Evolutionary conservation across 2,888 invertebrate genomes (phyloP), one percentile per base, ranked within the genome.

Genomic region (Anoplius nigerrimus): DNA sequence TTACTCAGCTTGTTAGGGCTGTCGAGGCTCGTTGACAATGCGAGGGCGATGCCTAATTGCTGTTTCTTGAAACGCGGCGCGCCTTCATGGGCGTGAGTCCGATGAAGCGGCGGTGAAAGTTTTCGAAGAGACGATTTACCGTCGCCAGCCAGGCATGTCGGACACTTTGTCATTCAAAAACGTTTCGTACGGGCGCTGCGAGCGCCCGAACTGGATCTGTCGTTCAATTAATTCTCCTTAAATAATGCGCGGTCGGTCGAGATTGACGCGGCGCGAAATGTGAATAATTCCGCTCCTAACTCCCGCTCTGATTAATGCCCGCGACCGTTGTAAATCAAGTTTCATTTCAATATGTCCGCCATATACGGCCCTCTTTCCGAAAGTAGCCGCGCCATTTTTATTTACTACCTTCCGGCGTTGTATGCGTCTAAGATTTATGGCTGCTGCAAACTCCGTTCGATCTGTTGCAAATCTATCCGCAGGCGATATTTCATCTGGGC

Each of bases 401-500:
- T 74, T 76, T 76, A 76, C 71, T 70, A 51, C 57, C 56, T 60
- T 60, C 55, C 66, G 69, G 66, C 67, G 57, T 57, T 66, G 66
- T 61, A 42, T 56, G 24, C 56, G 69, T 57, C 57, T 61, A 75
- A 73, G 75, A 78, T 78, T 78, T 78, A 78, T 58, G 75, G 69
- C 61, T 75, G 59, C 63, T 58, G 75, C 73, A 68, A 73, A 71
- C 73, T 71, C 69, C 16, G 66, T 59, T 66, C 73, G 77, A 75
- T 70, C 69, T 66, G 77, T 72, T 69, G 78, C 78, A 73, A 78
- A 78, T 78, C 75, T 71, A 78, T 78, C 72, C 73, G 57, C 70
- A 27, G 62, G 61, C 69, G 57, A 78, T 78, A 78, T 75, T 77
- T 77, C 66, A 77, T 67, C 64, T 51, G 27, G 52, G 27, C 72